A percentile compares a stretch with the other conserved stretches of the same genome.
These are phyloP conservation scores for Eulemur macaco DNA, from an alignment of 2,113 vertebrate species.

Conservation along the genomic window DNA sequence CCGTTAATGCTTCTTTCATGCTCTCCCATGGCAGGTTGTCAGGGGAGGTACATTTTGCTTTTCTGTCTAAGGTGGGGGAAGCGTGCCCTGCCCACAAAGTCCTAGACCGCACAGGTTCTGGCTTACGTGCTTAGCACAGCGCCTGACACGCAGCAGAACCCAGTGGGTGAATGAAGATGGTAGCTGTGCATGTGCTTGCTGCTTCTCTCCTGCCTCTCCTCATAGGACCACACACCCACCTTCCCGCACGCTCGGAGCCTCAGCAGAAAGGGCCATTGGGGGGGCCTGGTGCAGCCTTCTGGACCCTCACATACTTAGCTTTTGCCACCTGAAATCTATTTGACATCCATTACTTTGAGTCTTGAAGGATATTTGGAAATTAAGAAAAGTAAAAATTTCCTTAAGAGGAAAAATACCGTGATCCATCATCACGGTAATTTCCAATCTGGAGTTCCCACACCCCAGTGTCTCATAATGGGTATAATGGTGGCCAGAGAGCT, in stretches of 20 bases:
- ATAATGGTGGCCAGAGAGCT: background rate
- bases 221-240: background rate
- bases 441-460: background rate
- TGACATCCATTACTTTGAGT: constrained; percentile 23
- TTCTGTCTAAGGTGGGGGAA: background rate
- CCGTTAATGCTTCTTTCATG: background rate
- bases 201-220: background rate
- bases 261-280: background rate
- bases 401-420: constrained; percentile 16
- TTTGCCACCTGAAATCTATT: constrained; percentile 6
- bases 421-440: constrained; percentile 39
- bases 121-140: background rate
- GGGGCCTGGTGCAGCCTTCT: background rate
- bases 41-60: background rate
- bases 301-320: background rate
- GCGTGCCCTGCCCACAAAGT: background rate
- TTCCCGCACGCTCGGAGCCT: background rate
- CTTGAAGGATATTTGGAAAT: constrained; percentile 43
- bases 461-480: background rate
- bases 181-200: background rate
- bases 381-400: constrained; percentile 10
- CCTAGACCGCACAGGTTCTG: background rate
- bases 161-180: too few relatives aligned
- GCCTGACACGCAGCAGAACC: background rate
- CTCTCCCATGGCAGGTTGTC: background rate